Conservation (phyloP, 92 coral and sea anemone genomes). For the Nematostella vectensis region DNA sequence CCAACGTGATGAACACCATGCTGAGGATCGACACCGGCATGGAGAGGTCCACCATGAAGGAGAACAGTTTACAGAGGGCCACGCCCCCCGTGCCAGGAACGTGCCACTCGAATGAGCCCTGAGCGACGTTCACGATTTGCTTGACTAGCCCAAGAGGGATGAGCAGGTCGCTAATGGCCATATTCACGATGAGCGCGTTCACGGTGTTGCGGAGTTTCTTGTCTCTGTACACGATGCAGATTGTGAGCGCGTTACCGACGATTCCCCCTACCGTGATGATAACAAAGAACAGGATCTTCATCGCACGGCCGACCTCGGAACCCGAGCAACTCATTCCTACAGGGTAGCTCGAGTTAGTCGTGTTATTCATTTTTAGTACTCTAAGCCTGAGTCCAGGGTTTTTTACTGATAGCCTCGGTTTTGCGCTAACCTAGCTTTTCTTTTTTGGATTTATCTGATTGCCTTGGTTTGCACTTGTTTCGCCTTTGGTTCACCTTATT, state of each 20-base stretch:
- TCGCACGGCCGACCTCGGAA: background rate
- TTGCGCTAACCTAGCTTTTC: too few relatives aligned
- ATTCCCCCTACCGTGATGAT: conserved; percentile 13
- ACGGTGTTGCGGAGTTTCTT: conserved; percentile 25
- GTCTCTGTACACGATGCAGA: conserved; percentile 18
- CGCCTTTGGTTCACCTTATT: too few relatives aligned
- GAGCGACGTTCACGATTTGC: conserved; percentile 5
- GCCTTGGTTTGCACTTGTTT: too few relatives aligned
- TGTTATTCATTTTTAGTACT: too few relatives aligned
- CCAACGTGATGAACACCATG: conserved; percentile 17
- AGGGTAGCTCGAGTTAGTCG: too few relatives aligned
- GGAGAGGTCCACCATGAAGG: conserved; percentile 19
- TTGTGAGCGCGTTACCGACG: conserved; percentile 17
- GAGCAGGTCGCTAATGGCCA: conserved; percentile 24
- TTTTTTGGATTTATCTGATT: too few relatives aligned
- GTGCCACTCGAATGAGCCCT: conserved; percentile 4
- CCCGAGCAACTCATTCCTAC: too few relatives aligned
- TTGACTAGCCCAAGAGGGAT: conserved; percentile 4
- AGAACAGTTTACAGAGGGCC: conserved; percentile 15
- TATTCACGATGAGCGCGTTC: conserved; percentile 23
- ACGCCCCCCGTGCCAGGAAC: conserved; percentile 11
- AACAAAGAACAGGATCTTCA: conserved; percentile 3
- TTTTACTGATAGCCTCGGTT: too few relatives aligned
- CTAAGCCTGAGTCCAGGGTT: too few relatives aligned
- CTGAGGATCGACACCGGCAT: conserved; percentile 24